Base-by-base conservation (phyloP, 2,113 vertebrate species). In the Bucco capensis region DNA sequence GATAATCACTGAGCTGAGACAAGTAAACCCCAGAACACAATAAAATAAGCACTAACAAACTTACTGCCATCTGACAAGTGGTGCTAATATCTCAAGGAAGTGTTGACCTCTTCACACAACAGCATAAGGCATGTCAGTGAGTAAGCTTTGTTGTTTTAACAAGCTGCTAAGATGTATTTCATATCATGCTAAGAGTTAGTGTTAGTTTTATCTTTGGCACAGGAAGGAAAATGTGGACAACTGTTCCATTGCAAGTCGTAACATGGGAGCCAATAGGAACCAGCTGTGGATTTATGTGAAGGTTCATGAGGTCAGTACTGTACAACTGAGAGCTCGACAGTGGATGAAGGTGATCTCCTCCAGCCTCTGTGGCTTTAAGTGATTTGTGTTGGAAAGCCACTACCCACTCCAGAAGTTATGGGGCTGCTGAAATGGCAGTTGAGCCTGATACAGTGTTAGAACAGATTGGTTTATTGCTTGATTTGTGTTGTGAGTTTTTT, bases 31-130 rank as follows among this genome's bases (percentile, higher is more conserved):
- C 81, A 56, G 47, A 93, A 81, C 10, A 13, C 47, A 69, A 44
- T 61, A 80, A 71, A 93, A 83, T 83, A 90, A 88, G 56, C 40
- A 51, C 27, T 35, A 58, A 31, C 83, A 94, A 56, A 86, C 79
- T 74, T 86, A 8, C 22, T 84, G 49, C 76, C 57, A 46, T 75
- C 73, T 96, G 83, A 54, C n/a, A 77, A 88, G 54, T 30, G n/a
- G 19, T 88, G 53, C 64, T 80, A 4, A 9, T 71, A 56, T 19
- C 88, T 90, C 57, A 51, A 10, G 61, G 80, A 90, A 67, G 53
- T 61, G 16, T 5, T 89, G 77, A 78, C 81, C 89, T 84, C 81
- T 75, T 88, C 38, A 35, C 33, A 10, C 40, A 84, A 46, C 62
- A 79, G 46, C 84, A 57, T 64, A 67, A 78, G 70, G 77, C 66